Base-by-base conservation (phyloP, 2,888 invertebrate species). In the Dryococelus australis region DNA sequence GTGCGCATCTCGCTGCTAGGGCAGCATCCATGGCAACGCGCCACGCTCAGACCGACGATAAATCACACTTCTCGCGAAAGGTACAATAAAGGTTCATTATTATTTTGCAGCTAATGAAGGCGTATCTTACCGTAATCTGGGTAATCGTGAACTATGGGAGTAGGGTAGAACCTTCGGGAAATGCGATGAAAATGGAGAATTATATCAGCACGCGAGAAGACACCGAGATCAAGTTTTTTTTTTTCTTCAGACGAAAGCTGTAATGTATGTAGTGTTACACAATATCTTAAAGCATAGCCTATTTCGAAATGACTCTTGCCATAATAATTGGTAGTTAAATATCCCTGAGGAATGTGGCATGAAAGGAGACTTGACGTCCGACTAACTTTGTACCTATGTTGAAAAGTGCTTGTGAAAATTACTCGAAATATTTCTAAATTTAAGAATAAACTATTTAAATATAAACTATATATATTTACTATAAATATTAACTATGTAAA, bases 41-140 rank as follows among this genome's bases (percentile, higher is more conserved):
- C 47, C 2, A 47, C 47, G 47, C 47, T 1, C 47, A 47, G 47
- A 65, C 65, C 65, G n/a, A n/a, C n/a, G 65, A 65, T 65, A 65
- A 65, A 65, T 65, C 65, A 65, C 20, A 24, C 16, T 65, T 24
- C 65, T 65, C 24, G 65, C 65, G 65, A n/a, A 65, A 65, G 65
- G 65, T 16, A 65, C 65, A 65, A 65, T 65, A 65, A 65, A 65
- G 65, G 65, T 65, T 65, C 65, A 65, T 65, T 65, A 65, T 65
- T 65, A 65, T 65, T 65, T 65, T 10, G 65, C 65, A 65, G 65
- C 65, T 65, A 65, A 65, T 65, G 65, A 65, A 24, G 65, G 65
- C 65, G 65, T 65, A 65, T 65, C 65, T 65, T 65, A 65, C 65
- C 65, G 65, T 65, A 65, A 65, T 65, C 65, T 65, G 65, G 65